These are phyloP conservation scores for Ctenopoma multispine DNA, from an alignment of 2,797 vertebrate genomes.

Conservation along the genomic window DNA sequence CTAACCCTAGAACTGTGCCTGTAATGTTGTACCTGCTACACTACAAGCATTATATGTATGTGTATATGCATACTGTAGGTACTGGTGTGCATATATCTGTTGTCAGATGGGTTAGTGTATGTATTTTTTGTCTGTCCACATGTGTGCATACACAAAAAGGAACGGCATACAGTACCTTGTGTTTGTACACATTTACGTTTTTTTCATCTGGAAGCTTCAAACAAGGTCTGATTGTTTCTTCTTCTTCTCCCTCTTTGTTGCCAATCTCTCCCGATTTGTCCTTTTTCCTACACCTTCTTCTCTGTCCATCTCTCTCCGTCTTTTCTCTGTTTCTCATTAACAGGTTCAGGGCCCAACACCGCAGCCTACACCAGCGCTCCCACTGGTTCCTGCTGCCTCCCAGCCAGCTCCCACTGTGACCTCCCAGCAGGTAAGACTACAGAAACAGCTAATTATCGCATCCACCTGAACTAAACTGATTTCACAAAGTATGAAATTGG, in stretches of 20 bases:
- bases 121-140: conserved; percentile 39
- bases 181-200: conserved; percentile 69
- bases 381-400: conserved; percentile 73
- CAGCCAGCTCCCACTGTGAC: conserved; percentile 75
- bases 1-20: conserved; percentile 74
- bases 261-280: conserved; percentile 50
- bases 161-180: conserved; percentile 56
- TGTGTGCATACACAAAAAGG: conserved; percentile 72
- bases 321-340: conserved; percentile 60
- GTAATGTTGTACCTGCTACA: conserved; percentile 44
- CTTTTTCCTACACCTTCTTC: conserved; percentile 34
- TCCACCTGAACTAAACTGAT: too few relatives aligned
- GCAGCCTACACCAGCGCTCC: conserved; percentile 76
- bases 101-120: conserved; percentile 10
- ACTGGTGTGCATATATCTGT: conserved; percentile 54
- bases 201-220: conserved; percentile 6
- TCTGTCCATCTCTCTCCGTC: conserved; percentile 49
- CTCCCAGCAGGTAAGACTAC: conserved; percentile 83
- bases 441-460: too few relatives aligned
- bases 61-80: conserved; percentile 52
- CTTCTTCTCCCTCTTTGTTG: conserved; percentile 35
- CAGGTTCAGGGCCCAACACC: conserved; percentile 85
- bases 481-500: conserved; percentile 49
- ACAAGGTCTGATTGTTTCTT: conserved; percentile 55
- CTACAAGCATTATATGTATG: conserved; percentile 23